Percentiles rank a stretch among this genome's conserved stretches.
phyloP scores from a whole-genome alignment of 1,140 invertebrate species.

The Brachionus angularis region DNA sequence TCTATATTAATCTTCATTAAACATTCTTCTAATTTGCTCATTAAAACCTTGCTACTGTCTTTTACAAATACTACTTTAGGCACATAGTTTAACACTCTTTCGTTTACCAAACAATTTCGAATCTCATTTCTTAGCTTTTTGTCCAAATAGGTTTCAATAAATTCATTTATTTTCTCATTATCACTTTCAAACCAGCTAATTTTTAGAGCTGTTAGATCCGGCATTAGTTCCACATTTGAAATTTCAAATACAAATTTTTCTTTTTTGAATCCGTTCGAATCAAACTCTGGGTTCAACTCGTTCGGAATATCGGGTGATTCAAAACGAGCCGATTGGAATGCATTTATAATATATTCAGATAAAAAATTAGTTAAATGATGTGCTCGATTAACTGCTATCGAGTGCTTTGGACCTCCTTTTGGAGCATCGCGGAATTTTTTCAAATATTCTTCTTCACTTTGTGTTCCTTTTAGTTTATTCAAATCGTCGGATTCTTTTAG shows the following conservation, averaged over 20 bases:
- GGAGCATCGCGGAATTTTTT: background rate
- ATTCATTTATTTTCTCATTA: constrained; percentile 23
- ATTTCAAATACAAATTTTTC: constrained; percentile 32
- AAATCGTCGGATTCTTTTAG: constrained; percentile 26
- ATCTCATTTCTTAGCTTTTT: constrained; percentile 22
- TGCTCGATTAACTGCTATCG: constrained; percentile 25
- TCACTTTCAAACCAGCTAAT: constrained; percentile 20
- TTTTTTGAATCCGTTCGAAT: background rate
- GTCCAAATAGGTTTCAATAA: constrained; percentile 2
- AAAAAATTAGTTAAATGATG: constrained; percentile 42
- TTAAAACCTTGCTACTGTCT: constrained; percentile 11
- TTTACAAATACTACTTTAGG: constrained; percentile 22
- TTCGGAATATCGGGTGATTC: constrained; percentile 6
- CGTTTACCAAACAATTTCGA: background rate
- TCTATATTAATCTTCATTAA: constrained; percentile 21
- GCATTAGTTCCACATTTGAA: constrained; percentile 15
- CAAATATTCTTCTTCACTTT: constrained; percentile 9
- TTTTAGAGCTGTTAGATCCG: constrained; percentile 24
- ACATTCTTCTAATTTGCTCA: constrained; percentile 9
- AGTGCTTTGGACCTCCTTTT: constrained; percentile 30
- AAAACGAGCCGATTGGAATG: constrained; percentile 13
- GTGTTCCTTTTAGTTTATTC: background rate
- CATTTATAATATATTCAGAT: constrained; percentile 32
- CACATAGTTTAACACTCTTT: constrained; percentile 34
- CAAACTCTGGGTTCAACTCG: background rate